Evolutionary conservation across 2,888 invertebrate species (phyloP).

Genomic region (Troides aeacus): DNA sequence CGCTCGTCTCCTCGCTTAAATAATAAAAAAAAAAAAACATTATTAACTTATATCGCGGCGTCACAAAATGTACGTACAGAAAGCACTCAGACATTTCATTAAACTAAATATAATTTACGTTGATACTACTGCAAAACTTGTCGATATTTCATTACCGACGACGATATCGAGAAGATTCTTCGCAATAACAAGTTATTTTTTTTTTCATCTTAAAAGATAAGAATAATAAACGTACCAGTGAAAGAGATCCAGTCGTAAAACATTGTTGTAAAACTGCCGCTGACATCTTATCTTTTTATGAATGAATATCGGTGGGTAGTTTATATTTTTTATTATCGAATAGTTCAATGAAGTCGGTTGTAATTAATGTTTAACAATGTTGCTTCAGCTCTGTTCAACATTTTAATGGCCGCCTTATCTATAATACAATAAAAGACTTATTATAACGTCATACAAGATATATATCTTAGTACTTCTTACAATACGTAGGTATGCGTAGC

Average conservation of each 20-base stretch:
- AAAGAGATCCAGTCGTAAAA: slow-evolving; percentile 1
- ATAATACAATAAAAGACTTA: too few relatives aligned
- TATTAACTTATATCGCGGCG: too few relatives aligned
- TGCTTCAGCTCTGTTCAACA: too few relatives aligned
- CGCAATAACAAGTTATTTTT: slow-evolving; percentile 1
- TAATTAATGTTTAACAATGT: too few relatives aligned
- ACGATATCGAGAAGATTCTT: background rate
- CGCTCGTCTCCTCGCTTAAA: too few relatives aligned
- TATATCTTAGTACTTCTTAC: too few relatives aligned
- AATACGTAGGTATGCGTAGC: too few relatives aligned
- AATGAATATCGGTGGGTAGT: background rate
- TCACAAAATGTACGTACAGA: slow-evolving; percentile 7
- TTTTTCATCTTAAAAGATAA: slow-evolving; percentile 4
- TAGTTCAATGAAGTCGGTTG: too few relatives aligned
- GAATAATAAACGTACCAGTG: background rate
- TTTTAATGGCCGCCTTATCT: too few relatives aligned
- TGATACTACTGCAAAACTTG: slow-evolving; percentile 21
- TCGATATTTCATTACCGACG: slow-evolving; percentile 2
- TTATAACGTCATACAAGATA: too few relatives aligned
- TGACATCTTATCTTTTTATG: slow-evolving; percentile 6
- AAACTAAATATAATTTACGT: slow-evolving; percentile 13
- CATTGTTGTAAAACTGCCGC: slow-evolving; percentile 7
- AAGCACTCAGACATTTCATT: slow-evolving; percentile 16
- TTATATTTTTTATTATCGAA: background rate
- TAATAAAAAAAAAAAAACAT: too few relatives aligned